These are phyloP conservation scores for Lucifuga dentata DNA, from an alignment of 2,113 vertebrate genomes.

Conservation along the genomic window DNA sequence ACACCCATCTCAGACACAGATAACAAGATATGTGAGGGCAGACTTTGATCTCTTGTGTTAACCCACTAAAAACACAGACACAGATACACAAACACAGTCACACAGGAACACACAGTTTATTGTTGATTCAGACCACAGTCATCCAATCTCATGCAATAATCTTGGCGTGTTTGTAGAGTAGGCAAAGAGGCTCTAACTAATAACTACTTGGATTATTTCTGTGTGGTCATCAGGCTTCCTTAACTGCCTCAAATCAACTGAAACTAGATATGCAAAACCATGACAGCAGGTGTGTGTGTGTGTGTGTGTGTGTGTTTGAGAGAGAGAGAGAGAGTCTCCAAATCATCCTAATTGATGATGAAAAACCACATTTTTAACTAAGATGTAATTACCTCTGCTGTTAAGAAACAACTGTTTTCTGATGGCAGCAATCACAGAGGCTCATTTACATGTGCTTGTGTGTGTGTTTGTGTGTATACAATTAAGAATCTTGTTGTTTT, in stretches of 20 bases:
- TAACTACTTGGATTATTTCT: slow-evolving; percentile 55
- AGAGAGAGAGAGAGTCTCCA: slow-evolving; percentile 7
- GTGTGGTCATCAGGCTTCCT: slow-evolving; percentile 60
- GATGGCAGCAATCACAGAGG: slow-evolving; percentile 19
- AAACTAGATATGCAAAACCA: slow-evolving; percentile 5
- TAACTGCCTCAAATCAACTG: slow-evolving; percentile 41
- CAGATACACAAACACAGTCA: slow-evolving; percentile 16
- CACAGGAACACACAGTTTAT: background rate
- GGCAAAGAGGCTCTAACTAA: slow-evolving; percentile 35
- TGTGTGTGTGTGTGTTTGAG: background rate
- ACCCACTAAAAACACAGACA: slow-evolving; percentile 21
- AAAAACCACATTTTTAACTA: slow-evolving; percentile 29
- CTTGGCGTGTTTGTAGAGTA: slow-evolving; percentile 53
- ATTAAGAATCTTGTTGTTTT: no score
- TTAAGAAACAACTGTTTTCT: slow-evolving; percentile 37
- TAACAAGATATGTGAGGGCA: slow-evolving; percentile 36
- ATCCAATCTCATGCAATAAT: slow-evolving; percentile 48
- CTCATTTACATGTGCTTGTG: slow-evolving; percentile 5
- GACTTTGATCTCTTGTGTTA: slow-evolving; percentile 38
- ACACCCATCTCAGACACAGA: slow-evolving; percentile 29
- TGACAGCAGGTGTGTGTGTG: slow-evolving; percentile 22
- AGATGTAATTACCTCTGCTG: slow-evolving; percentile 7
- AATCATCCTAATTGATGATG: slow-evolving; percentile 28
- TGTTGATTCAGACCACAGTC: slow-evolving; percentile 54
- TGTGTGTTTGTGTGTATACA: background rate